A percentile compares a stretch with the other conserved stretches of the same genome.
These are phyloP conservation scores for Antheraea mylitta DNA, from an alignment of 1,140 invertebrate genomes.

Conservation along the genomic window DNA sequence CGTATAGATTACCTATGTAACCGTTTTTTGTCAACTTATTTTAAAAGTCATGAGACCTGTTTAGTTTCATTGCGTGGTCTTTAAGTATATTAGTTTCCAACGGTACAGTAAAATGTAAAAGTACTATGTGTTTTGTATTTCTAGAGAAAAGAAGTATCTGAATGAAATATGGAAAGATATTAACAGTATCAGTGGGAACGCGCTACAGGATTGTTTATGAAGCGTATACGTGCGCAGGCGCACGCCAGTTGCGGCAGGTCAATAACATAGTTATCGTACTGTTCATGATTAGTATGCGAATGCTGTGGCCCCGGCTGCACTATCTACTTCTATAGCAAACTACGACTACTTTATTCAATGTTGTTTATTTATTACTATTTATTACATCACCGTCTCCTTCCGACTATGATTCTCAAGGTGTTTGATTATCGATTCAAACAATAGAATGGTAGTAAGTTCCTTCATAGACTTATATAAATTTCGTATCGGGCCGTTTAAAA, in stretches of 20 bases:
- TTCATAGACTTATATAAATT: no score
- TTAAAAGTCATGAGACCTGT: no score
- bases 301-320: background rate
- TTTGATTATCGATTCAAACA: background rate
- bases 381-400: background rate
- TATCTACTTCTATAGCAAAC: background rate
- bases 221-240: background rate
- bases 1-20: no score
- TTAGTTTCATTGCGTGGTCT: no score
- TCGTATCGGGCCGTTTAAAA: no score
- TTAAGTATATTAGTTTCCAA: no score
- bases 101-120: no score
- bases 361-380: background rate
- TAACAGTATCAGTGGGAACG: background rate
- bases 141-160: no score
- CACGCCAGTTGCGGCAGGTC: background rate
- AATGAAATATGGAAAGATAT: background rate
- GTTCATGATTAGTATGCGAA: constrained; percentile 1
- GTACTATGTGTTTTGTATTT: no score
- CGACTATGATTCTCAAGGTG: background rate
- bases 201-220: background rate
- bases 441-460: background rate
- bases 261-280: constrained; percentile 1
- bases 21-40: no score
- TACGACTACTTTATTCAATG: background rate